Evolutionary conservation across 1,140 invertebrate genomes (phyloP).

Genomic region (Catajapyx aquilonaris): DNA sequence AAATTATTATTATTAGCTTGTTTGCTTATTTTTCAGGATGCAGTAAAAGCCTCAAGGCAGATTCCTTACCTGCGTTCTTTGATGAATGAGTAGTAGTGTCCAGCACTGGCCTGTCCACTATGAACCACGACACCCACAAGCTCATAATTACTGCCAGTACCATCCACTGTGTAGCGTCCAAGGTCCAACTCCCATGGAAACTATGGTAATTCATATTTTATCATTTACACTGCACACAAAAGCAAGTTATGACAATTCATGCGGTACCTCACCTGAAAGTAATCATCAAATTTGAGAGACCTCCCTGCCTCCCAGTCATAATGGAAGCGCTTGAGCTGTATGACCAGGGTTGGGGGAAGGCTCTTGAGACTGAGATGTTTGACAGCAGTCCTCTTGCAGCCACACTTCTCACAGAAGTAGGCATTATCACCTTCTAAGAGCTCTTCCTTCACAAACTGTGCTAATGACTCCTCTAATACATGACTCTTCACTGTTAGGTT

Average conservation of each 20-base stretch:
- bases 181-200: constrained; percentile 35
- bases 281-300: constrained; percentile 38
- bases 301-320: constrained; percentile 38
- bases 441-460: constrained; percentile 38
- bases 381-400: constrained; percentile 31
- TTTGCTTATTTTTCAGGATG: too few species aligned
- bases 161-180: constrained; percentile 34
- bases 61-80: constrained; percentile 20
- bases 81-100: constrained; percentile 39
- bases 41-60: background rate
- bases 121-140: constrained; percentile 36
- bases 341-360: constrained; percentile 32
- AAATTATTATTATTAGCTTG: too few species aligned
- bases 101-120: constrained; percentile 37
- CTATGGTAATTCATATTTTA: too few species aligned
- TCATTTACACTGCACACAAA: too few species aligned
- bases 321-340: constrained; percentile 37
- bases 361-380: constrained; percentile 34
- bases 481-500: constrained; percentile 33
- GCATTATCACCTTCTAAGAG: constrained; percentile 37
- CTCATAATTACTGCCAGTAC: constrained; percentile 21
- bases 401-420: constrained; percentile 36
- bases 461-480: constrained; percentile 31
- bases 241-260: too few species aligned
- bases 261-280: constrained; percentile 27